These are phyloP conservation scores for Platichthys stellatus DNA, from an alignment of 2,113 vertebrate species.

Conservation along the genomic window DNA sequence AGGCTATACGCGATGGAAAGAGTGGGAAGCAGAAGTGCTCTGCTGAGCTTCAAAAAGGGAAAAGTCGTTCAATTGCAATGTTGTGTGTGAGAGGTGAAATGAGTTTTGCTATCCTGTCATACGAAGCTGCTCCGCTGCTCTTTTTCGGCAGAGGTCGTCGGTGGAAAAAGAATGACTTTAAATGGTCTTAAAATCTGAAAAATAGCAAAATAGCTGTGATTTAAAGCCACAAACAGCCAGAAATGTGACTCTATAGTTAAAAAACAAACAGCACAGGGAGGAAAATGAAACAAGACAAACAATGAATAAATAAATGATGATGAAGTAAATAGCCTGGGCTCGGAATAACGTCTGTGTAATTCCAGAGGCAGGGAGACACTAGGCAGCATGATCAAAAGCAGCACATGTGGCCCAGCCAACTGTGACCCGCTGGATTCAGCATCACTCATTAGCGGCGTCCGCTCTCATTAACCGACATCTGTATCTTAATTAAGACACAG, in stretches of 20 bases:
- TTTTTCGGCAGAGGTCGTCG: not conserved
- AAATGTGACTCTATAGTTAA: not conserved
- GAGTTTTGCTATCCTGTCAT: slow-evolving; percentile 64
- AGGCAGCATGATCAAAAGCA: slow-evolving; percentile 54
- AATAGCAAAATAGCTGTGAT: slow-evolving; percentile 13
- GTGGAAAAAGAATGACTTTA: slow-evolving; percentile 26
- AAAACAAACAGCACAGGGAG: not conserved
- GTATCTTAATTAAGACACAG: slow-evolving; percentile 71
- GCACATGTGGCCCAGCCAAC: slow-evolving; percentile 63
- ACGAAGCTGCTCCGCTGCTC: slow-evolving; percentile 33
- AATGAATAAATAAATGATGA: slow-evolving; percentile 23
- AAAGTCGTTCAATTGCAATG: slow-evolving; percentile 63
- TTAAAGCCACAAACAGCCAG: slow-evolving; percentile 2
- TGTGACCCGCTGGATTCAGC: slow-evolving; percentile 61
- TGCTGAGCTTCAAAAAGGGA: slow-evolving; percentile 41
- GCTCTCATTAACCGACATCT: slow-evolving; percentile 72
- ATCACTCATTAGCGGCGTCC: slow-evolving; percentile 66
- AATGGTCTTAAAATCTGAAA: slow-evolving; percentile 23
- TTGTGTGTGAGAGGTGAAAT: slow-evolving; percentile 60
- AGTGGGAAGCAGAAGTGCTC: slow-evolving; percentile 27
- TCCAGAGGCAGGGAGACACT: slow-evolving; percentile 28
- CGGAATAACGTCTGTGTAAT: slow-evolving; percentile 26
- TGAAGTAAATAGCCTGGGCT: slow-evolving; percentile 26
- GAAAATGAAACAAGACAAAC: slow-evolving; percentile 38
- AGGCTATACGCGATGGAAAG: slow-evolving; percentile 8